Conservation (phyloP, 1,140 invertebrate species). For the Theocolax elegans region DNA sequence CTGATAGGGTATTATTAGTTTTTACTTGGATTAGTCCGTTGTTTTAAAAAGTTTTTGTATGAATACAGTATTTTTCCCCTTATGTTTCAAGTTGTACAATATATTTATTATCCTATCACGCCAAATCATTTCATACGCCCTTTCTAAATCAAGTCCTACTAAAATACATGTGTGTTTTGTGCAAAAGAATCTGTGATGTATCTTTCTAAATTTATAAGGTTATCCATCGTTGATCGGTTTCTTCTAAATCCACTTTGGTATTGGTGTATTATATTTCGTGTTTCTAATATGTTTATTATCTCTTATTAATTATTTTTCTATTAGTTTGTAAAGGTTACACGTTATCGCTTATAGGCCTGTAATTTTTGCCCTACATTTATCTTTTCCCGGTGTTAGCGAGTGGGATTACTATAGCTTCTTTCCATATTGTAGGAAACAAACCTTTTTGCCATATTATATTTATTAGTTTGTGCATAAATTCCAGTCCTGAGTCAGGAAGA, state of each 20-base stretch:
- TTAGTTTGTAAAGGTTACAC: conserved; percentile 48
- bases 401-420: conserved; percentile 48
- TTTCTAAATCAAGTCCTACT: conserved; percentile 49
- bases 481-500: conserved; percentile 38
- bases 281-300: conserved; percentile 31
- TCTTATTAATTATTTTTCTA: conserved; percentile 49
- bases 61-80: conserved; percentile 33
- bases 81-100: conserved; percentile 24
- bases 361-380: background rate
- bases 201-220: conserved; percentile 42
- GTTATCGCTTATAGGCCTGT: conserved; percentile 50
- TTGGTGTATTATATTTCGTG: conserved; percentile 39
- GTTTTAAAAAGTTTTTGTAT: conserved; percentile 36
- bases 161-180: conserved; percentile 39
- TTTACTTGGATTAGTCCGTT: conserved; percentile 20
- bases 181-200: conserved; percentile 40
- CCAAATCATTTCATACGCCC: conserved; percentile 46
- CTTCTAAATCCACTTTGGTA: conserved; percentile 40
- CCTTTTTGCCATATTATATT: conserved; percentile 47
- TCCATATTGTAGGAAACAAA: conserved; percentile 51
- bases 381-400: conserved; percentile 56
- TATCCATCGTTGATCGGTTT: conserved; percentile 40
- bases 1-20: background rate
- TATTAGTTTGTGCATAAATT: conserved; percentile 43
- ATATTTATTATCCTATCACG: conserved; percentile 19